Base-by-base conservation (phyloP, 2,888 invertebrate genomes). In the Alentia gelatinosa region DNA sequence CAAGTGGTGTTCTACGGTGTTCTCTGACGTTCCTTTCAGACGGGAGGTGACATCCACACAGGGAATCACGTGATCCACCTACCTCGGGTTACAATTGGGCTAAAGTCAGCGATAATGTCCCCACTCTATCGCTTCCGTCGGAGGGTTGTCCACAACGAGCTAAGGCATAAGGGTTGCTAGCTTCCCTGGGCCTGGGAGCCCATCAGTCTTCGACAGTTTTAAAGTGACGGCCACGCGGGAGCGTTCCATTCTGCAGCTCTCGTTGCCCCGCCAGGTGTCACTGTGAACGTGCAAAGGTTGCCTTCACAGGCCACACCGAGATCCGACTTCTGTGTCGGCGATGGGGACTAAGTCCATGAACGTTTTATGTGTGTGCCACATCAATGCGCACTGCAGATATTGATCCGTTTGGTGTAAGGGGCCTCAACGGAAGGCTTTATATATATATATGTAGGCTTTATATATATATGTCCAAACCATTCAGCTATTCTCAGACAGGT, bases 1-100 rank as follows among this genome's bases (percentile, higher is more conserved):
- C 68, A 79, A 79, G 79, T 39, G 79, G 79, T 79, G 79, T 79
- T 79, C 79, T 79, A 79, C 79, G 79, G 79, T 79, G n/a, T 79
- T 79, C 68, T 68, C 79, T 79, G 79, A 79, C 79, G 79, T 79
- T 79, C 79, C 79, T 79, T 79, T 79, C 79, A 79, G 79, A 39
- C 79, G 79, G 79, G 79, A 79, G 79, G 79, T 79, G 79, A 79
- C 79, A 79, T 37, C 79, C 19, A 56, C 30, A 74, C 74, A 79
- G 79, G 79, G 79, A 79, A 79, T 79, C 79, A 79, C 79, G 79
- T 79, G 79, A 79, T 37, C 79, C 79, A 37, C 79, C n/a, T 1
- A 35, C 79, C 79, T 37, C 79, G 39, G 79, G 79, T 79, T 39
- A 39, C 79, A 37, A 79, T 33, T 79, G 79, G 79, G 79, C 79